phyloP scores from a whole-genome alignment of 2,113 vertebrate genomes.

The Physeter macrocephalus region DNA sequence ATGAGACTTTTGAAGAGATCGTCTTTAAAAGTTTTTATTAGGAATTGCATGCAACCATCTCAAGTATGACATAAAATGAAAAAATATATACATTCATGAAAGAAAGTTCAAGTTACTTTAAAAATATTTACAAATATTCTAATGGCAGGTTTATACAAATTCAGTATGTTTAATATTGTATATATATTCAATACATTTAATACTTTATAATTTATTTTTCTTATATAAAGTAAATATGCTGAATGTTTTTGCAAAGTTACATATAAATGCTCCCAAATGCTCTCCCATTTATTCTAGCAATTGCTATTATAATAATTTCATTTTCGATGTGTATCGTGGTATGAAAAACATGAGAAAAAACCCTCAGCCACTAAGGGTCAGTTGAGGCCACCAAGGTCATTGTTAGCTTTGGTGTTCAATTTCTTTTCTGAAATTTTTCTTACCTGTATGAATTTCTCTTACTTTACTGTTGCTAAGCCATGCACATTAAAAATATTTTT shows the following conservation, averaged over 20 bases:
- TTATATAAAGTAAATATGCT: background rate
- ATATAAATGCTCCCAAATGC: background rate
- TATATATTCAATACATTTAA: background rate
- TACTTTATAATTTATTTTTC: background rate
- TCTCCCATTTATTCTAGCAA: background rate
- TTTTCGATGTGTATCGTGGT: background rate
- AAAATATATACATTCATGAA: background rate
- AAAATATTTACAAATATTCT: conserved; percentile 22
- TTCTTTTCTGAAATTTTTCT: background rate
- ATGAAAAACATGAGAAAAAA: background rate
- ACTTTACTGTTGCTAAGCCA: background rate
- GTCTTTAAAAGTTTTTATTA: background rate
- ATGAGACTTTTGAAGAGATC: background rate
- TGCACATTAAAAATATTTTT: background rate
- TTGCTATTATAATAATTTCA: background rate
- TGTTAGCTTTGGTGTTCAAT: background rate
- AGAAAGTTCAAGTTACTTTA: background rate
- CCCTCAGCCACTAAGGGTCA: background rate
- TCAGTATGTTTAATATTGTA: background rate
- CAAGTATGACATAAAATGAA: background rate
- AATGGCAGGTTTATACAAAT: background rate
- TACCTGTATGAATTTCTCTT: background rate
- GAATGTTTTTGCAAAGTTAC: background rate
- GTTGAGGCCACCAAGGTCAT: background rate
- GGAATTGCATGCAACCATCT: background rate